Conservation (phyloP, 2,888 invertebrate species). For the Aradus depressus region DNA sequence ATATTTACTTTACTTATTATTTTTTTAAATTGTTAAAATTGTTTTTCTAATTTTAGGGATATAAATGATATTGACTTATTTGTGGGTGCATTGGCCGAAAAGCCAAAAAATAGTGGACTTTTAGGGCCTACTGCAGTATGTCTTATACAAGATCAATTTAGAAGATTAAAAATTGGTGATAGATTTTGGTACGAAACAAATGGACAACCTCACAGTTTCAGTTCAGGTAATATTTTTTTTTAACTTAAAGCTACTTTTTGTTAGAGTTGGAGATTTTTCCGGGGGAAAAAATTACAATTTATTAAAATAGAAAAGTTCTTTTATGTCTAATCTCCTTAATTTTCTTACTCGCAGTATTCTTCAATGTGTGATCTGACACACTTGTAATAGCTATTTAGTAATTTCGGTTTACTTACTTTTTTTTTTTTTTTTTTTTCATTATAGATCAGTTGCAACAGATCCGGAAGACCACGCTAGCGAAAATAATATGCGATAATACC, state of each 20-base stretch:
- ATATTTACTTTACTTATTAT: too few relatives aligned
- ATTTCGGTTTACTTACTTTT: not conserved
- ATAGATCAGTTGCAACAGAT: constrained; percentile 69
- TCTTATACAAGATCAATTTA: constrained; percentile 74
- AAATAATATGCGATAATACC: constrained; percentile 66
- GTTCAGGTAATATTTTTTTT: constrained; percentile 44
- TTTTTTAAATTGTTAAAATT: too few relatives aligned
- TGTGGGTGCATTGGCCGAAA: constrained; percentile 75
- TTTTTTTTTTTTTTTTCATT: constrained; percentile 8
- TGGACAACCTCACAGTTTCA: constrained; percentile 53
- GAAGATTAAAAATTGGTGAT: constrained; percentile 67
- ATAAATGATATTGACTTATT: constrained; percentile 82
- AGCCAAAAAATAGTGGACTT: constrained; percentile 54
- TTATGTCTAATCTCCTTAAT: not conserved
- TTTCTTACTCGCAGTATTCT: not conserved
- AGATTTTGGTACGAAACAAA: constrained; percentile 79
- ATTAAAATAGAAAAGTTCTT: constrained; percentile 4
- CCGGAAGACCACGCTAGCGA: constrained; percentile 59
- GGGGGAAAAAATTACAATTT: not conserved
- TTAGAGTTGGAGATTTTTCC: not conserved
- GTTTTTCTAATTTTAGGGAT: constrained; percentile 42
- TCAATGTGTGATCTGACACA: too few relatives aligned
- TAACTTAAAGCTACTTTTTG: not conserved
- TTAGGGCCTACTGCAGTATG: constrained; percentile 79
- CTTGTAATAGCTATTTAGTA: too few relatives aligned